Evolutionary conservation across 2,888 invertebrate species (phyloP).

Genomic region (Helicoverpa assulta): DNA sequence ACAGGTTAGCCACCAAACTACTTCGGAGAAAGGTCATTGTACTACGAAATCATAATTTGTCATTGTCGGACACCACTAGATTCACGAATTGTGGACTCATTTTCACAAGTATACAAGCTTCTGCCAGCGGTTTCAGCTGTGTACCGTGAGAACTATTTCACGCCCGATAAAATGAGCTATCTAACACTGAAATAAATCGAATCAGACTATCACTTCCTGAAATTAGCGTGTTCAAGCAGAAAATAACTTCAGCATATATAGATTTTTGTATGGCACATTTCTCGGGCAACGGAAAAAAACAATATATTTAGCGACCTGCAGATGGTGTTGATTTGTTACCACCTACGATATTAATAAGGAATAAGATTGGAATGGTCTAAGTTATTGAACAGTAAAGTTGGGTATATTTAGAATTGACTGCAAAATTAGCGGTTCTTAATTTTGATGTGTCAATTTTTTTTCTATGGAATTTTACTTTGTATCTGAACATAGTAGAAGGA

Average conservation of each 20-base stretch:
- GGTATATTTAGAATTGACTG: background rate
- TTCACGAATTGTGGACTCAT: conserved; percentile 14
- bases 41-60: conserved; percentile 21
- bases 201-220: too few relatives aligned
- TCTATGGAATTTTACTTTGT: too few relatives aligned
- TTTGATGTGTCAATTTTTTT: too few relatives aligned
- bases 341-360: background rate
- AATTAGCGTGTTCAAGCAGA: too few relatives aligned
- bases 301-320: background rate
- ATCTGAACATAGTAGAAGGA: too few relatives aligned
- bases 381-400: background rate
- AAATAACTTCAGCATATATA: background rate
- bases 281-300: background rate
- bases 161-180: too few relatives aligned
- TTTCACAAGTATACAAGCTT: background rate
- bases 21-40: background rate
- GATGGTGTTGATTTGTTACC: background rate
- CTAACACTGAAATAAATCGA: too few relatives aligned
- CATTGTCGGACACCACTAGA: conserved; percentile 12
- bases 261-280: background rate
- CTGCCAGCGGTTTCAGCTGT: too few relatives aligned
- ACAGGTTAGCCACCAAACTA: background rate
- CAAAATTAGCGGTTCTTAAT: too few relatives aligned
- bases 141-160: too few relatives aligned
- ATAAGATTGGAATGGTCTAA: background rate